Percentiles rank a stretch among this genome's conserved stretches.
Evolutionary conservation across 1,140 invertebrate genomes (phyloP).

Genomic region (Frieseomelitta varia): DNA sequence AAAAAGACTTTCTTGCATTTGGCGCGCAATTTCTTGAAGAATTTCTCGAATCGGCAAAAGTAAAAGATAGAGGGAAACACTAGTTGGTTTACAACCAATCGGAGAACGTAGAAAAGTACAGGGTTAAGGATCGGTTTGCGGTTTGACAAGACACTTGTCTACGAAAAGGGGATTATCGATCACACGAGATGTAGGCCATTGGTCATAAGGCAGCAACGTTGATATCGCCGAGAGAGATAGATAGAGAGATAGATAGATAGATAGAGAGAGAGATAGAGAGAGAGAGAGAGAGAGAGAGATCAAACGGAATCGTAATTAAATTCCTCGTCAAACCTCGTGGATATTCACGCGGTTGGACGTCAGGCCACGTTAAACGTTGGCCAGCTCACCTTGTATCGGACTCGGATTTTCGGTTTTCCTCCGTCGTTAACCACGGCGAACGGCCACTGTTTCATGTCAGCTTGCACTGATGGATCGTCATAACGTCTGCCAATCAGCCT

Average conservation of each 20-base stretch:
- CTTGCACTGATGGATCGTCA: conserved; percentile 87
- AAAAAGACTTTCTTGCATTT: no score
- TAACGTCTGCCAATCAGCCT: conserved; percentile 86
- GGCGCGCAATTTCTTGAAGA: no score
- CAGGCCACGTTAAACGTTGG: not conserved
- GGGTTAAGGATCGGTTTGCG: not conserved
- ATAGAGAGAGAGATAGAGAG: not conserved
- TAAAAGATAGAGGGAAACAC: not conserved
- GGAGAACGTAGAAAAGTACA: not conserved
- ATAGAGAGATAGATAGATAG: no score
- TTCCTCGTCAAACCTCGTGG: conserved; percentile 5
- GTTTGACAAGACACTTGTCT: not conserved
- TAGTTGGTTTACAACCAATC: no score
- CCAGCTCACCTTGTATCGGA: conserved; percentile 81
- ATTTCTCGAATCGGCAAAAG: not conserved
- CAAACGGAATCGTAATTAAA: conserved; percentile 7
- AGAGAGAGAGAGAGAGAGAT: not conserved
- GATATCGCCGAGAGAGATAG: not conserved
- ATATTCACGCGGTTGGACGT: not conserved
- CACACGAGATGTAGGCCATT: not conserved
- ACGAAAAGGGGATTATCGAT: not conserved
- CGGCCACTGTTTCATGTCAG: conserved; percentile 87
- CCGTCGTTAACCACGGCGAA: conserved; percentile 85
- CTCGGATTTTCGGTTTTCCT: conserved; percentile 85
- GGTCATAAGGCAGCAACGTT: not conserved